phyloP scores from a whole-genome alignment of 1,140 invertebrate genomes.

The Eulimnadia texana region DNA sequence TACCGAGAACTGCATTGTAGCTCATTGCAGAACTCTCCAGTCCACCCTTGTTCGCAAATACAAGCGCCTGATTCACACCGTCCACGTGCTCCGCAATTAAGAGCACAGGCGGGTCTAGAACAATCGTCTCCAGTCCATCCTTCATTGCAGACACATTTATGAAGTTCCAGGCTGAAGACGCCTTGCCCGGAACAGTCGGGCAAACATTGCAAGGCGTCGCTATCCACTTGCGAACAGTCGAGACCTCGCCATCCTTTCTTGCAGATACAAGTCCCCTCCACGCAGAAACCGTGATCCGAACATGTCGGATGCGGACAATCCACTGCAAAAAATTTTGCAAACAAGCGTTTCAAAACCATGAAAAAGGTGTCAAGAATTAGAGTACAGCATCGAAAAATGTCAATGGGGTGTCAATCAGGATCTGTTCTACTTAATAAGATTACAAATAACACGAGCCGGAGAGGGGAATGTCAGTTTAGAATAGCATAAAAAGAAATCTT shows the following conservation, averaged over 20 bases:
- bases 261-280: constrained; percentile 88
- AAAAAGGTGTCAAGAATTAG: too few relatives aligned
- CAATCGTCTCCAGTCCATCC: constrained; percentile 91
- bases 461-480: too few relatives aligned
- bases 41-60: constrained; percentile 77
- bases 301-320: constrained; percentile 93
- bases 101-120: constrained; percentile 68
- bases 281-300: constrained; percentile 86
- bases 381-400: too few relatives aligned
- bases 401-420: too few relatives aligned
- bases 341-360: too few relatives aligned
- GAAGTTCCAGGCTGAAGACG: constrained; percentile 80
- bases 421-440: too few relatives aligned
- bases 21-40: constrained; percentile 57
- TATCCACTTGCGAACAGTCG: constrained; percentile 82
- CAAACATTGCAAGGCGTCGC: constrained; percentile 80
- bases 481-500: too few relatives aligned
- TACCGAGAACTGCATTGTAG: constrained; percentile 53
- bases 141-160: constrained; percentile 76
- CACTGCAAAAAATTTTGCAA: too few relatives aligned
- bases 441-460: too few relatives aligned
- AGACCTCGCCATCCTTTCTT: constrained; percentile 91
- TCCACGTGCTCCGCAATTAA: constrained; percentile 81
- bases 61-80: constrained; percentile 79
- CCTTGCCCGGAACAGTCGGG: constrained; percentile 84